A percentile compares a stretch with the other conserved stretches of the same genome.
These are phyloP conservation scores for Tetragnatha versicolor DNA, from an alignment of 1,140 invertebrate species.

Conservation along the genomic window DNA sequence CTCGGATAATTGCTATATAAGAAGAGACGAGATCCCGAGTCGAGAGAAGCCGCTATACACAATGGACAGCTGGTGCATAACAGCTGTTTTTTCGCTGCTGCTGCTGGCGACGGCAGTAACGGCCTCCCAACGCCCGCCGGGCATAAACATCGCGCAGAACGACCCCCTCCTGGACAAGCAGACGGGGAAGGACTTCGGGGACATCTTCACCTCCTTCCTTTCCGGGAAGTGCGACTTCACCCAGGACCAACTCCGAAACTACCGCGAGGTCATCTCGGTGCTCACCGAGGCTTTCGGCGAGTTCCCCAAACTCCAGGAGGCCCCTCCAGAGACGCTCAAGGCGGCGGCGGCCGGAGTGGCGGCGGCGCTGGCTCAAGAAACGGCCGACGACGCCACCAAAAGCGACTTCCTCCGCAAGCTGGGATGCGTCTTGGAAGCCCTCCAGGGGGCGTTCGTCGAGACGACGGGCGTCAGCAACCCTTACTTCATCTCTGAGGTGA, in stretches of 20 bases:
- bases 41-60: too few species aligned
- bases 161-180: not conserved
- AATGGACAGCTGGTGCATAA: too few species aligned
- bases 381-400: not conserved
- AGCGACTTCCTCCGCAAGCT: not conserved
- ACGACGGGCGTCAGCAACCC: slow-evolving; percentile 10
- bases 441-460: not conserved
- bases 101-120: too few species aligned
- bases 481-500: slow-evolving; percentile 9
- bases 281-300: not conserved
- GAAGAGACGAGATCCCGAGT: too few species aligned
- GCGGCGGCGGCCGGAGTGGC: slow-evolving; percentile 4
- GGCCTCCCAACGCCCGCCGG: too few species aligned
- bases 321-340: not conserved
- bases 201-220: not conserved
- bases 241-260: not conserved
- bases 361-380: not conserved
- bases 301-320: slow-evolving; percentile 2
- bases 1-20: too few species aligned
- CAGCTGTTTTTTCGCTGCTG: too few species aligned
- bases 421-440: not conserved
- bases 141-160: not conserved
- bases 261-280: not conserved
- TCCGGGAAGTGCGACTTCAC: not conserved
- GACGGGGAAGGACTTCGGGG: slow-evolving; percentile 1